Evolutionary conservation across 1,140 invertebrate species (phyloP).

Genomic region (Heliconius himera): DNA sequence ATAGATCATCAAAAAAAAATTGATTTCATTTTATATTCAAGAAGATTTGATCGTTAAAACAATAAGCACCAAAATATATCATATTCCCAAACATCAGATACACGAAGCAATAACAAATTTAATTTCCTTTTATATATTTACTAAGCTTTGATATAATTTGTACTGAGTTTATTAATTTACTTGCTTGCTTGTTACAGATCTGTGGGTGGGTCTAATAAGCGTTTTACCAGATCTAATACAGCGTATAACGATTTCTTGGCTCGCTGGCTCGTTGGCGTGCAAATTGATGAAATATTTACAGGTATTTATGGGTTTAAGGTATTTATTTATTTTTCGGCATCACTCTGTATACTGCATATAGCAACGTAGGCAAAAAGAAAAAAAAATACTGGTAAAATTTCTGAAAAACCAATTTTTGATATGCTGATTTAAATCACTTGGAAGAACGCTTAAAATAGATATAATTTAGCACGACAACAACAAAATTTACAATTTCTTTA

Average conservation of each 20-base stretch:
- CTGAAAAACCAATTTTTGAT: no score
- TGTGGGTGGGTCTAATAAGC: slow-evolving; percentile 92
- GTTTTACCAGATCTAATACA: slow-evolving; percentile 94
- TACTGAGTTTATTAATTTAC: background rate
- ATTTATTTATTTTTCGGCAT: background rate
- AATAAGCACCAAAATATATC: background rate
- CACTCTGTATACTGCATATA: background rate
- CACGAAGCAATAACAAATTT: background rate
- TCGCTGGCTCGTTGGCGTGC: slow-evolving; percentile 92
- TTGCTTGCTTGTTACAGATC: slow-evolving; percentile 84
- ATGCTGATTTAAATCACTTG: no score
- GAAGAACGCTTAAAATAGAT: no score
- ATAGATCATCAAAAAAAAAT: no score
- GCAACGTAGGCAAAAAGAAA: background rate
- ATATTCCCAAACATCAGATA: background rate
- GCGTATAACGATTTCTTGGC: slow-evolving; percentile 92
- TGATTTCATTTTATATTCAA: no score
- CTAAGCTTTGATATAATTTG: background rate
- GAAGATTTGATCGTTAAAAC: background rate
- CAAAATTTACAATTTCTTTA: no score
- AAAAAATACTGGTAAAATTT: no score
- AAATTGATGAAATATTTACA: slow-evolving; percentile 93
- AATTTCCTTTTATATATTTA: background rate
- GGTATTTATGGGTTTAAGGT: slow-evolving; percentile 68
- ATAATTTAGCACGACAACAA: no score